A percentile compares a stretch with the other conserved stretches of the same genome.
phyloP scores from a whole-genome alignment of 2,797 vertebrate species.

The Acridotheres tristis region DNA sequence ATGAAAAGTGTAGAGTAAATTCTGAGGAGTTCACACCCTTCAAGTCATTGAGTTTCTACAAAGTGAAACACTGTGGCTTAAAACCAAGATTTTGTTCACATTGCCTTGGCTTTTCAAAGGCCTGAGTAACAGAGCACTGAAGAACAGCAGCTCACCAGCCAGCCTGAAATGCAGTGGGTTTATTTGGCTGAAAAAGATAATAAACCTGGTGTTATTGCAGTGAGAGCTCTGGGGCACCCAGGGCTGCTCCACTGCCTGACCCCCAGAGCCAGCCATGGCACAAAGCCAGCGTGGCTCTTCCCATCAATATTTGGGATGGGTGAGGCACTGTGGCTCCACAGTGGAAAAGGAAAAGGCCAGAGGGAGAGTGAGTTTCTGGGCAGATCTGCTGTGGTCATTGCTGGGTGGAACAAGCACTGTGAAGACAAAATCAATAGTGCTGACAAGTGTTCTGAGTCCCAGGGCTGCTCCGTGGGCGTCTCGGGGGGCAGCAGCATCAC shows the following conservation, averaged over 20 bases:
- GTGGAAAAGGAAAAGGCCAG: not conserved
- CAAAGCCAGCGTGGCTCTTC: not conserved
- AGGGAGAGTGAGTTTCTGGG: not conserved
- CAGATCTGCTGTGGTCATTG: not conserved
- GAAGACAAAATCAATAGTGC: not conserved
- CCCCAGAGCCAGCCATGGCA: not conserved
- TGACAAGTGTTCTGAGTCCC: not conserved
- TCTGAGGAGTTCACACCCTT: not conserved
- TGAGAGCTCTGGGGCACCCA: not conserved
- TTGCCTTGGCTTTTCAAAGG: not conserved
- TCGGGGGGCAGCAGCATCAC: not conserved
- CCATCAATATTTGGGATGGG: accelerated
- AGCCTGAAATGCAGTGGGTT: not conserved
- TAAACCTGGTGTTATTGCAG: not conserved
- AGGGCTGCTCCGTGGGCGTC: not conserved
- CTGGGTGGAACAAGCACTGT: not conserved
- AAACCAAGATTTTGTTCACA: not conserved
- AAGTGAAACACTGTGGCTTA: not conserved
- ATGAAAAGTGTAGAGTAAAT: not conserved
- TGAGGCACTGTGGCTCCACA: not conserved
- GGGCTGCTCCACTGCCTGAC: not conserved
- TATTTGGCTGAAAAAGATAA: not conserved
- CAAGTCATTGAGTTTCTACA: not conserved
- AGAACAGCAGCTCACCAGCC: not conserved
- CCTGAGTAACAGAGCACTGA: not conserved